These are phyloP conservation scores for Phycodurus eques DNA, from an alignment of 2,113 vertebrate genomes.

Conservation along the genomic window DNA sequence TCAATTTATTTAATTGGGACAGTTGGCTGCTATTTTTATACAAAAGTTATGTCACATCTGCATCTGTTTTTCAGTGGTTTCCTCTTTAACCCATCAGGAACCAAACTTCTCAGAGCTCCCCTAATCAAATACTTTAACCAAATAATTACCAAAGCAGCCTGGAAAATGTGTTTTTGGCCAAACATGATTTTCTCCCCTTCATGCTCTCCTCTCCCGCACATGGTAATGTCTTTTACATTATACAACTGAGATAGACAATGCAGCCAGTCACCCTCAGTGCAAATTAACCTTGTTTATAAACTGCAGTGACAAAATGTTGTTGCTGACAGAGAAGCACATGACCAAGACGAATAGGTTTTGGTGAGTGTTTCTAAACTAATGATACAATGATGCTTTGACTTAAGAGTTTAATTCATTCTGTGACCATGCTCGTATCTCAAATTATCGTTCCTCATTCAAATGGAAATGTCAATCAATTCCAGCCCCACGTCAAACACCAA, in stretches of 20 bases:
- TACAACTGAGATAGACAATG: constrained; percentile 6
- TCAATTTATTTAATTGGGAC: constrained; percentile 20
- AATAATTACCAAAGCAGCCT: constrained; percentile 3
- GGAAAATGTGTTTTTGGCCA: background rate
- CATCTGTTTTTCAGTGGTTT: background rate
- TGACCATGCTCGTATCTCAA: no score
- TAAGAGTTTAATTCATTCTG: no score
- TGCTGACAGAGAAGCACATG: constrained; percentile 30
- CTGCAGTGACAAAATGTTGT: constrained; percentile 53
- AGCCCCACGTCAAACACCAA: no score
- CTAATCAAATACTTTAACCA: constrained; percentile 6
- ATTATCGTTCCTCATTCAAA: no score
- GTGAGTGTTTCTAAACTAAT: background rate
- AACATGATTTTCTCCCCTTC: background rate
- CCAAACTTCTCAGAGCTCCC: background rate
- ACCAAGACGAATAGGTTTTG: constrained; percentile 8
- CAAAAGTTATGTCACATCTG: constrained; percentile 5
- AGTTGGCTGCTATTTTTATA: constrained; percentile 14
- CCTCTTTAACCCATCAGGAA: background rate
- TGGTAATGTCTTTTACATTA: background rate
- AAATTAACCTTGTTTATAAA: constrained; percentile 60
- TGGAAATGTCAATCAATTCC: no score
- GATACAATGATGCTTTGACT: background rate
- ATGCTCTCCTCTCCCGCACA: background rate
- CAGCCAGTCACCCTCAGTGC: constrained; percentile 39